These are phyloP conservation scores for Thermophis baileyi DNA, from an alignment of 2,113 vertebrate species.

Conservation along the genomic window DNA sequence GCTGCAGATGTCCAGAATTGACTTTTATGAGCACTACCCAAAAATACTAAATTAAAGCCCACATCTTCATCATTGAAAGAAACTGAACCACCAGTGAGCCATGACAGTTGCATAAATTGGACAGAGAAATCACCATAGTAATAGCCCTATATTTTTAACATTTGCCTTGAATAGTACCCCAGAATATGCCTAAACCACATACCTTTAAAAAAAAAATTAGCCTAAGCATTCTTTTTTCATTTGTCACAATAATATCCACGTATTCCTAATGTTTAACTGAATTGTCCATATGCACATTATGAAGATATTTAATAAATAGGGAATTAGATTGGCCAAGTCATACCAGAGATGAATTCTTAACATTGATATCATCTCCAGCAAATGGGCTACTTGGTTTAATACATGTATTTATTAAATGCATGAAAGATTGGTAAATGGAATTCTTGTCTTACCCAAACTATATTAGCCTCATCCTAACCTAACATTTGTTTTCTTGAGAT, in stretches of 20 bases:
- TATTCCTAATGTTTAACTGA: background rate
- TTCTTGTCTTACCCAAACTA: slow-evolving; percentile 50
- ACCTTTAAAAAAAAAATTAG: background rate
- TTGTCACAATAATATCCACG: background rate
- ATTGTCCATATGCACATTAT: slow-evolving; percentile 14
- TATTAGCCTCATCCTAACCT: slow-evolving; percentile 57
- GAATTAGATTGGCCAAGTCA: slow-evolving; percentile 55
- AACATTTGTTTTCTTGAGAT: slow-evolving; percentile 61
- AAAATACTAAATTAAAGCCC: background rate
- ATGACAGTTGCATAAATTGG: background rate
- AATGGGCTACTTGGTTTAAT: slow-evolving; percentile 64
- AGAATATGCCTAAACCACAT: background rate
- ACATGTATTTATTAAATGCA: slow-evolving; percentile 70
- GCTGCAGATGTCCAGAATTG: background rate
- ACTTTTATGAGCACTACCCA: background rate
- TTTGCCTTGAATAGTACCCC: background rate
- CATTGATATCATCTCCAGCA: slow-evolving; percentile 52
- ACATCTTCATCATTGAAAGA: background rate
- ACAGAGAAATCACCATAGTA: background rate
- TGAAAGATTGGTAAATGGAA: slow-evolving; percentile 63
- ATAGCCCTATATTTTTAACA: background rate
- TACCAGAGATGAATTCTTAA: slow-evolving; percentile 55
- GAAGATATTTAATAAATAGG: slow-evolving; percentile 58
- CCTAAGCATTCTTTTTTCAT: background rate
- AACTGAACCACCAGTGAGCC: background rate